Base-by-base conservation (phyloP, 2,797 vertebrate species). In the Epinephelus awoara region DNA sequence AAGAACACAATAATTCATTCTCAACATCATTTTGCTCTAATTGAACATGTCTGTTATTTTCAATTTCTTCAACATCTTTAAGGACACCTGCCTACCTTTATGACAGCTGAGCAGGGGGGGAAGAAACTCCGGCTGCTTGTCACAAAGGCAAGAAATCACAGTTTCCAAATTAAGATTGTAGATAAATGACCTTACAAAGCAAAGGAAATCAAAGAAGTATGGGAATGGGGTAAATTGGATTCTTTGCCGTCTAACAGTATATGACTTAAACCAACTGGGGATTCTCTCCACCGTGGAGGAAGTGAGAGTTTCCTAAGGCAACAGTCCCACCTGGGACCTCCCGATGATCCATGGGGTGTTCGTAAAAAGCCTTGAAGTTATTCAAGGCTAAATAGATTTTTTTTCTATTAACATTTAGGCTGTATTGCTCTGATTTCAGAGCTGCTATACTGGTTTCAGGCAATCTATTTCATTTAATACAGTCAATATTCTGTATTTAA, bases 331-430 rank as follows among this genome's bases (percentile, higher is more conserved):
- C 83, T 91, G 96, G 95, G 95, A 95, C 79, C 79, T 88, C 76
- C 77, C 72, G 84, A 91, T 91, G 92, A 94, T 95, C 94, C 93
- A 92, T 85, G 82, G 94, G 94, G 94, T 92, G 89, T 91, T 92
- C 61, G 82, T 85, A 85, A 92, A 95, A 96, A 91, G 92, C 95
- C 95, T 96, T 94, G 93, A 96, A 96, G 95, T 96, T 96, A 96
- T 96, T 96, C 96, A 96, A 94, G 90, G 90, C 94, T 95, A 96
- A 96, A 96, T 96, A 95, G 95, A 96, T 96, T 96, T 93, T 92
- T 95, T 96, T 96, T 96, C 94, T 96, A 96, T 96, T 96, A 96
- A 92, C 94, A 92, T 91, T 95, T 89, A 89, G 93, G 85, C 88
- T 67, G 78, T 88, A 90, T 95, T 95, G 92, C 91, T 95, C 93